phyloP scores from a whole-genome alignment of 2,113 vertebrate species.

The Elgaria multicarinata region DNA sequence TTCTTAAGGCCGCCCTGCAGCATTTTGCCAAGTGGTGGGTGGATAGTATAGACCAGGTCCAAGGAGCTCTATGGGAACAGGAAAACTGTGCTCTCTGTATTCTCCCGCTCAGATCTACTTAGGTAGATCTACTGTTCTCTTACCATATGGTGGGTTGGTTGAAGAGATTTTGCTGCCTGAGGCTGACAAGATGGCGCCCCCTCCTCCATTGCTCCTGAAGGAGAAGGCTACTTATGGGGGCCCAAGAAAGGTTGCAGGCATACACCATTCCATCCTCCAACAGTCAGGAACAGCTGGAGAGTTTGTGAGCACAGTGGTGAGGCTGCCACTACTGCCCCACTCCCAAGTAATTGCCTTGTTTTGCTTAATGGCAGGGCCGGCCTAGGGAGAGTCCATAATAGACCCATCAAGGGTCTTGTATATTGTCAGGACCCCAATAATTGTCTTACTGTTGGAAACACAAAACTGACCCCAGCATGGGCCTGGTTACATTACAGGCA shows the following conservation, averaged over 20 bases:
- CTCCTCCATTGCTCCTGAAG: too few species aligned
- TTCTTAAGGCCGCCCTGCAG: neutral
- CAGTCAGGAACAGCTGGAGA: too few species aligned
- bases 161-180: too few species aligned
- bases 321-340: too few species aligned
- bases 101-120: neutral
- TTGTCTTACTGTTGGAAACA: neutral
- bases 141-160: neutral
- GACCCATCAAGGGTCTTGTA: constrained; percentile 42
- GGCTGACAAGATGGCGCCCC: too few species aligned
- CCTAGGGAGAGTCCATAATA: neutral
- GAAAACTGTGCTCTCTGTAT: neutral
- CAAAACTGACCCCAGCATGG: fast-evolving
- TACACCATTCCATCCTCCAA: too few species aligned
- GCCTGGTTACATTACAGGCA: neutral
- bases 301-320: too few species aligned
- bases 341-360: too few species aligned
- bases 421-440: neutral
- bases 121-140: neutral
- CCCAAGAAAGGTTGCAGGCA: too few species aligned
- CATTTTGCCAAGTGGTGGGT: neutral
- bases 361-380: too few species aligned
- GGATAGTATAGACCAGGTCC: neutral
- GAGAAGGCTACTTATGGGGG: too few species aligned
- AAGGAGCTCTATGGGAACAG: fast-evolving